A percentile compares a stretch with the other conserved stretches of the same genome.
Evolutionary conservation across 2,797 vertebrate species (phyloP).

Genomic region (Acanthurus lineatus): DNA sequence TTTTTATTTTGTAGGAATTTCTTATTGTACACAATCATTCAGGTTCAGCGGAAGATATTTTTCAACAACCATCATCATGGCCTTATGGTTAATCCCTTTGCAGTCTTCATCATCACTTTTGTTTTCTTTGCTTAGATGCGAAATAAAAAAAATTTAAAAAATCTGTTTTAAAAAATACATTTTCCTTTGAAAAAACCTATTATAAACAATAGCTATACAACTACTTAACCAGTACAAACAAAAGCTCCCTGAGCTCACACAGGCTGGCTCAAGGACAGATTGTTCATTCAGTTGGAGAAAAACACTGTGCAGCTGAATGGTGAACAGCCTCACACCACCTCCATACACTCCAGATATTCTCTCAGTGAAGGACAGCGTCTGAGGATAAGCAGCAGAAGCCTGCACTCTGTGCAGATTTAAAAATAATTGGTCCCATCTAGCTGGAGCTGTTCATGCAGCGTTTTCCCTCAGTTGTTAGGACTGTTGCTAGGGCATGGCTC

Average conservation of each 20-base stretch:
- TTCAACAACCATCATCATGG: not conserved
- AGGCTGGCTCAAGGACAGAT: conserved; percentile 33
- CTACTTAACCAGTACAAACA: not conserved
- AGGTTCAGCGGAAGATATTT: not conserved
- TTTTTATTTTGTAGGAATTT: not conserved
- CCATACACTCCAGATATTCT: conserved; percentile 16
- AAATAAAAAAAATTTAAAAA: not conserved
- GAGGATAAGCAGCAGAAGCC: conserved; percentile 45
- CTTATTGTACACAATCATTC: not conserved
- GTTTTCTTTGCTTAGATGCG: not conserved
- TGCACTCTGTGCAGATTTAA: conserved; percentile 39
- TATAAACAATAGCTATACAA: not conserved
- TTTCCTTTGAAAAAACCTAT: too few relatives aligned
- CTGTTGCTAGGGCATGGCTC: conserved; percentile 78
- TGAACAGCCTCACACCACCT: conserved; percentile 38
- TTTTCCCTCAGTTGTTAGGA: conserved; percentile 73
- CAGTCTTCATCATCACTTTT: not conserved
- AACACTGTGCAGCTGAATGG: conserved; percentile 35
- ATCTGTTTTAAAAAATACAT: not conserved
- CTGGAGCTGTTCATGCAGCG: conserved; percentile 44
- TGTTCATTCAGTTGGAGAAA: conserved; percentile 52
- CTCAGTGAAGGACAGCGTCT: conserved; percentile 32
- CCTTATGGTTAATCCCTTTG: not conserved
- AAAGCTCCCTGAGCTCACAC: not conserved
- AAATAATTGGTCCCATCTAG: conserved; percentile 56